phyloP scores from a whole-genome alignment of 2,797 vertebrate species.

The Danio albolineatus region DNA sequence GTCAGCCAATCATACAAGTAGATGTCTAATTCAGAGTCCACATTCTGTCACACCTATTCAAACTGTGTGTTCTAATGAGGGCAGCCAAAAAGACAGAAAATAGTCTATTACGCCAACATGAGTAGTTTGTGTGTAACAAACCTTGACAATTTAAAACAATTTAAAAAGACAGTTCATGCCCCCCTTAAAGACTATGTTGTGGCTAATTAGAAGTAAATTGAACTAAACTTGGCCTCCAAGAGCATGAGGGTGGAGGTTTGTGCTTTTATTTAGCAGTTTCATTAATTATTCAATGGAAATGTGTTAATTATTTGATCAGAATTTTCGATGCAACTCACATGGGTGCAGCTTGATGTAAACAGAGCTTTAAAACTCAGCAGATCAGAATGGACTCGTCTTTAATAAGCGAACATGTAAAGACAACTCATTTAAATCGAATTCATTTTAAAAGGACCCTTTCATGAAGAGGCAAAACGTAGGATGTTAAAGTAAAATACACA shows the following conservation, averaged over 20 bases:
- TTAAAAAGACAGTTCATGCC: too few relatives aligned
- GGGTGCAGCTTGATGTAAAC: not conserved
- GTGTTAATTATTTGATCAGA: not conserved
- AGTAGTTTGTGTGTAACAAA: too few relatives aligned
- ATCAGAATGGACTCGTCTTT: not conserved
- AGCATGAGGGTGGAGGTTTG: not conserved
- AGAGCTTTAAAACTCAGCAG: not conserved
- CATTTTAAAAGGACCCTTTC: not conserved
- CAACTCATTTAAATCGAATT: not conserved
- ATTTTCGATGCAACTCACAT: too few relatives aligned
- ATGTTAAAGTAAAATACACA: slow-evolving; percentile 74
- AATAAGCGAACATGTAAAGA: not conserved
- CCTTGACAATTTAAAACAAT: too few relatives aligned
- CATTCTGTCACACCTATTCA: too few relatives aligned
- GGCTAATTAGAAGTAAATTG: not conserved
- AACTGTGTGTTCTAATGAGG: too few relatives aligned
- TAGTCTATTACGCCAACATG: too few relatives aligned
- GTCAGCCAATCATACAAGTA: too few relatives aligned
- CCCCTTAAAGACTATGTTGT: too few relatives aligned
- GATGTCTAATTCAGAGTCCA: too few relatives aligned
- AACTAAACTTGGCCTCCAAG: not conserved
- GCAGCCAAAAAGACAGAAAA: too few relatives aligned
- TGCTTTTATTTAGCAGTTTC: not conserved
- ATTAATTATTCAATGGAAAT: not conserved
- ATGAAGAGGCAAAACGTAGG: not conserved